Evolutionary conservation across 1,140 invertebrate species (phyloP).

Genomic region (Colletes gigas): DNA sequence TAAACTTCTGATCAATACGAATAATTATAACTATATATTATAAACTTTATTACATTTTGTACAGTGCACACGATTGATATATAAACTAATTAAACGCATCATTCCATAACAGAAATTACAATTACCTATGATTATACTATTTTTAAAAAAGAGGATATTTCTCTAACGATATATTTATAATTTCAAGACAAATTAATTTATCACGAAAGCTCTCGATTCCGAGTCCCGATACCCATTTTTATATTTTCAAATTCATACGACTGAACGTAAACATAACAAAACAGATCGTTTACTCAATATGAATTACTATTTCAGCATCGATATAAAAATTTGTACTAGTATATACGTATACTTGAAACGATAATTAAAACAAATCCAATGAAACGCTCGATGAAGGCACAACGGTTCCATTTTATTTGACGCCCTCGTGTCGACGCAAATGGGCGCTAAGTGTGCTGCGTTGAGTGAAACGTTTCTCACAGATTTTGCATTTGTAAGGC

Average conservation of each 20-base stretch:
- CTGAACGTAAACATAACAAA: too few relatives aligned
- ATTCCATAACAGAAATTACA: not conserved
- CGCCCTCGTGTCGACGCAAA: constrained; percentile 57
- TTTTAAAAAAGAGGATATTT: not conserved
- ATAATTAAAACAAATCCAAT: not conserved
- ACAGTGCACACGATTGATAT: not conserved
- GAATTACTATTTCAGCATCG: too few relatives aligned
- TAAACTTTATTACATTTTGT: constrained; percentile 12
- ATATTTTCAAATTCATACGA: too few relatives aligned
- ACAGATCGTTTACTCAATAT: too few relatives aligned
- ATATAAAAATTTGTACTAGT: not conserved
- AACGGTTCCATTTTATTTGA: constrained; percentile 9
- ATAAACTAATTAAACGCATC: not conserved
- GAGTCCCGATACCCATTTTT: too few relatives aligned
- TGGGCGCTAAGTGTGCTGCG: constrained; percentile 79
- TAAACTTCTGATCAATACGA: too few relatives aligned
- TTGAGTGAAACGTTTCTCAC: constrained; percentile 83
- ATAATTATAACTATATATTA: not conserved
- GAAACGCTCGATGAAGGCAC: not conserved
- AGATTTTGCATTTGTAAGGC: constrained; percentile 78
- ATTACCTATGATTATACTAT: not conserved
- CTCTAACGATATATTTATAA: too few relatives aligned
- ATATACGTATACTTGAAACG: not conserved
- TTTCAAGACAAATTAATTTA: not conserved
- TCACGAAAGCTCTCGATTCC: too few relatives aligned